Percentiles rank a stretch among this genome's conserved stretches.
These are phyloP conservation scores for Ormyrus rosae DNA, from an alignment of 2,888 invertebrate genomes.

Conservation along the genomic window DNA sequence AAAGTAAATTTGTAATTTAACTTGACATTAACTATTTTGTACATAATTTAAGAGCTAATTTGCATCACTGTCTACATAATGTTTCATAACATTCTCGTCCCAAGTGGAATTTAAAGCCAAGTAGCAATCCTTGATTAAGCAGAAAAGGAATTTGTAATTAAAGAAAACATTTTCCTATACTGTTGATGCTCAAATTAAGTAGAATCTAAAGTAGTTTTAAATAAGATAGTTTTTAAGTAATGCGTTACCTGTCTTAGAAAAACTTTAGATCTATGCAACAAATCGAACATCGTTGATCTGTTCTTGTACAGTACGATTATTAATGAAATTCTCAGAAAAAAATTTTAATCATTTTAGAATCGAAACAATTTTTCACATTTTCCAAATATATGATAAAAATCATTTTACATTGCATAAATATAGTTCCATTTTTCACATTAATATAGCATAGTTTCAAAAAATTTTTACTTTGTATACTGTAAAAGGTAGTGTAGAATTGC, in stretches of 20 bases:
- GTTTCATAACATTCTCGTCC: slow-evolving; percentile 32
- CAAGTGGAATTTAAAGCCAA: slow-evolving; percentile 10
- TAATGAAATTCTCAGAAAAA: slow-evolving; percentile 2
- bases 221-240: background rate
- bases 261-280: slow-evolving; percentile 24
- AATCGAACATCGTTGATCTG: slow-evolving; percentile 25
- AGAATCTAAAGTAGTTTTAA: slow-evolving; percentile 31
- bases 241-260: slow-evolving; percentile 33
- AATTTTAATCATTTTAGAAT: background rate
- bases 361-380: background rate
- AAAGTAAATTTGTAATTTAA: slow-evolving; percentile 26
- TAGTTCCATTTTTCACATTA: background rate
- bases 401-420: background rate
- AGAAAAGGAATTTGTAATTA: slow-evolving; percentile 27
- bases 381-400: background rate
- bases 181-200: slow-evolving; percentile 66
- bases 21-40: slow-evolving; percentile 32
- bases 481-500: slow-evolving; percentile 3
- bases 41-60: slow-evolving; percentile 39
- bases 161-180: slow-evolving; percentile 60
- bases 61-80: slow-evolving; percentile 19
- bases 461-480: slow-evolving; percentile 9
- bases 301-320: background rate
- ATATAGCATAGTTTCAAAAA: slow-evolving; percentile 1
- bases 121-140: slow-evolving; percentile 6